These are phyloP conservation scores for Melanophora roralis DNA, from an alignment of 2,888 invertebrate genomes.

Conservation along the genomic window DNA sequence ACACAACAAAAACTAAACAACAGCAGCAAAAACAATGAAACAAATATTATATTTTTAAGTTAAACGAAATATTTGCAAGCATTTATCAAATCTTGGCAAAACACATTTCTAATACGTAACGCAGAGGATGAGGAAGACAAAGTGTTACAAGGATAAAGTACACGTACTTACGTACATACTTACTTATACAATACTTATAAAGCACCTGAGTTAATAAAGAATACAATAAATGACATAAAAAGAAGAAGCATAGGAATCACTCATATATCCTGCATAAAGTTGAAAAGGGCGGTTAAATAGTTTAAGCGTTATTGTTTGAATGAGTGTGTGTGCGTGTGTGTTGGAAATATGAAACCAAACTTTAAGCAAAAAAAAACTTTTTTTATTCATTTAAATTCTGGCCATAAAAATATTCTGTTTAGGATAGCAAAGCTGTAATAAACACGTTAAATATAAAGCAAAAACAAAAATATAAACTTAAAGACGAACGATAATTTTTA, in stretches of 20 bases:
- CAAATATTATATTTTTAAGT: slow-evolving; percentile 5
- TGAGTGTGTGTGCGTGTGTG: not conserved
- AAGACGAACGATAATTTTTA: not conserved
- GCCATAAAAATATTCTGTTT: too few relatives aligned
- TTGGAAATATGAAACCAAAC: not conserved
- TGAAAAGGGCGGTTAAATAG: not conserved
- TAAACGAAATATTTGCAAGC: slow-evolving; percentile 30
- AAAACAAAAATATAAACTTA: not conserved
- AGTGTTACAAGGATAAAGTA: not conserved
- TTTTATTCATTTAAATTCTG: not conserved
- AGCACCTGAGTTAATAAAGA: slow-evolving; percentile 44
- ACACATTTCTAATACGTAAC: slow-evolving; percentile 1
- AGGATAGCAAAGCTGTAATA: not conserved
- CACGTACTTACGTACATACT: not conserved
- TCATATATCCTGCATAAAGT: not conserved
- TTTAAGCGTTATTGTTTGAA: too few relatives aligned
- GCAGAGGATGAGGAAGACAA: not conserved
- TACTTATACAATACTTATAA: slow-evolving; percentile 3
- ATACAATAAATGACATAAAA: not conserved
- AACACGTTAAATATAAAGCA: not conserved
- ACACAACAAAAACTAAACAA: not conserved
- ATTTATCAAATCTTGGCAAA: slow-evolving; percentile 37
- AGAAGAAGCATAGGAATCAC: not conserved
- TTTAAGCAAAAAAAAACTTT: not conserved
- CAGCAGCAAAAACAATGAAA: not conserved